Percentiles rank a stretch among this genome's conserved stretches.
Evolutionary conservation across 1,140 invertebrate genomes (phyloP).

Genomic region (Eulimnadia texana): DNA sequence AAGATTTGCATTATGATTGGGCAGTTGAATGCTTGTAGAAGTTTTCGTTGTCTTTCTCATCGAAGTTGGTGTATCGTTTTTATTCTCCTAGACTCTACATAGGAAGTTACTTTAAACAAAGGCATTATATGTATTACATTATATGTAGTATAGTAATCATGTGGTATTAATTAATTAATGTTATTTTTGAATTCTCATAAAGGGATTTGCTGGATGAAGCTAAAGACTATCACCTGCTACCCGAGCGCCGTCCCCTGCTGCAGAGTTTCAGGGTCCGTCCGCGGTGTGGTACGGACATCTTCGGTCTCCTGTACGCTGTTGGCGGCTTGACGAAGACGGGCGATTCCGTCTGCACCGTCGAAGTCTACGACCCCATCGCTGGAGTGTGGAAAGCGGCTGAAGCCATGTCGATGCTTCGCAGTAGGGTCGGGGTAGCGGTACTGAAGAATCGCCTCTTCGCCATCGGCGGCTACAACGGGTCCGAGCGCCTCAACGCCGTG

Average conservation of each 20-base stretch:
- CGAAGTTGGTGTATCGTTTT: no score
- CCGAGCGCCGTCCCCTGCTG: slow-evolving; percentile 56
- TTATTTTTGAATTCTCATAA: slow-evolving; percentile 23
- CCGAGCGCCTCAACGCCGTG: slow-evolving; percentile 65
- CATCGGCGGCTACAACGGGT: slow-evolving; percentile 58
- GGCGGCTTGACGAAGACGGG: slow-evolving; percentile 67
- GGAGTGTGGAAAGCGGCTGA: slow-evolving; percentile 62
- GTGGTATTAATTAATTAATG: no score
- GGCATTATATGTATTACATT: no score
- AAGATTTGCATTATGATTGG: no score
- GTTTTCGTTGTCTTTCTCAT: no score
- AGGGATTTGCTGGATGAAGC: slow-evolving; percentile 70
- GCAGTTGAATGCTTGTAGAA: no score
- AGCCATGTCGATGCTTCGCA: slow-evolving; percentile 69
- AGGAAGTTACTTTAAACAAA: no score
- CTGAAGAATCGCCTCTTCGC: slow-evolving; percentile 42
- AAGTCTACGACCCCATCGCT: slow-evolving; percentile 61
- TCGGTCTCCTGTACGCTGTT: slow-evolving; percentile 73
- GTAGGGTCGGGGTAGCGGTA: slow-evolving; percentile 70
- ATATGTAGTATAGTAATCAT: no score
- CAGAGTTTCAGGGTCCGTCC: slow-evolving; percentile 61
- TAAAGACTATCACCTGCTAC: slow-evolving; percentile 69
- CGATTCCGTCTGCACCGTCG: slow-evolving; percentile 72
- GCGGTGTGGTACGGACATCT: slow-evolving; percentile 52
- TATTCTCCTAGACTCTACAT: no score